phyloP scores from a whole-genome alignment of 2,888 invertebrate genomes.

The Watsonalla cultraria region DNA sequence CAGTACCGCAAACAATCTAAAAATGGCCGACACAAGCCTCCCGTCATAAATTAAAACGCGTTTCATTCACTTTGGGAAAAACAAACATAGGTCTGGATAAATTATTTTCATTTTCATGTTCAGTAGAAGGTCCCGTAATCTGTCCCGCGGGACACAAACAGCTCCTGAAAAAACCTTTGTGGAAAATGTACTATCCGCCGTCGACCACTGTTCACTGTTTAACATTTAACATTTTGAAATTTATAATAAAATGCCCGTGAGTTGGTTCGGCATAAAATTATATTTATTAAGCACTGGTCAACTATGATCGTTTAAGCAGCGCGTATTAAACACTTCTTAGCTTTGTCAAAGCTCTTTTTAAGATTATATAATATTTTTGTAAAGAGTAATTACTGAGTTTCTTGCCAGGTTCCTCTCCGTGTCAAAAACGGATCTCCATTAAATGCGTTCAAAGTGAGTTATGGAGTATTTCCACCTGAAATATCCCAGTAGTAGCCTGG shows the following conservation, averaged over 20 bases:
- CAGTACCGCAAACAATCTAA: neutral
- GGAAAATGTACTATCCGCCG: neutral
- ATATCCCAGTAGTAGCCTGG: too few species aligned
- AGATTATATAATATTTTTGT: too few species aligned
- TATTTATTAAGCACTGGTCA: too few species aligned
- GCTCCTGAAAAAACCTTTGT: neutral
- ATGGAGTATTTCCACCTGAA: too few species aligned
- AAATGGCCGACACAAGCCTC: neutral
- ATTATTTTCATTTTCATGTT: conserved; percentile 4
- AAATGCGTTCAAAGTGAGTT: too few species aligned
- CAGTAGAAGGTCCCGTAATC: neutral
- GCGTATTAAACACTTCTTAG: too few species aligned
- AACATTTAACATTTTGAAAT: neutral
- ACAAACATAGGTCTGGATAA: neutral
- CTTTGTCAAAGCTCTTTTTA: too few species aligned
- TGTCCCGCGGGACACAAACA: neutral
- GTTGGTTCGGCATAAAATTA: too few species aligned
- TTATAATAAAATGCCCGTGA: neutral
- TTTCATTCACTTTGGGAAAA: conserved; percentile 1
- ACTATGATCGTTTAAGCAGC: too few species aligned
- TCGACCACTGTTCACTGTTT: neutral
- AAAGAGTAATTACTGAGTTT: too few species aligned
- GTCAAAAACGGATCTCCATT: too few species aligned
- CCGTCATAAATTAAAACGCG: neutral
- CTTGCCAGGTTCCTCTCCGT: too few species aligned